A percentile compares a stretch with the other conserved stretches of the same genome.
These are phyloP conservation scores for Papilio machaon DNA, from an alignment of 1,140 invertebrate genomes.

Conservation along the genomic window DNA sequence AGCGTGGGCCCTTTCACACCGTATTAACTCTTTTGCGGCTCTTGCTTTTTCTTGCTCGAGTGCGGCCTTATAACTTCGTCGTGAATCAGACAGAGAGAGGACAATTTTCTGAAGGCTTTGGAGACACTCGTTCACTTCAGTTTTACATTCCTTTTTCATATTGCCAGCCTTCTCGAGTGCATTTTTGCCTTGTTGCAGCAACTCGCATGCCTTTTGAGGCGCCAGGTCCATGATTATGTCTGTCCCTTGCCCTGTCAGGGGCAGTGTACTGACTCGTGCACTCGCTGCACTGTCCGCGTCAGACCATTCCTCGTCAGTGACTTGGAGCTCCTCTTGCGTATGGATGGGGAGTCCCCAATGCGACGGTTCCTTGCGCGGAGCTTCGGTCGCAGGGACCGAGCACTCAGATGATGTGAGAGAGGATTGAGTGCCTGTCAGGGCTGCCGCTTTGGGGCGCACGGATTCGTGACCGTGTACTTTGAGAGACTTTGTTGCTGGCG, in stretches of 20 bases:
- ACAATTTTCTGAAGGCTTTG: slow-evolving; percentile 27
- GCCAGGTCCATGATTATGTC: slow-evolving; percentile 23
- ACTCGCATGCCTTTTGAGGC: neutral
- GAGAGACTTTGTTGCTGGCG: neutral
- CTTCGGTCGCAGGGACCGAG: neutral
- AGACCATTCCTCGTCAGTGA: neutral
- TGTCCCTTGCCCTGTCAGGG: neutral
- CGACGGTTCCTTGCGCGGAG: neutral
- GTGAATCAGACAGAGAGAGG: slow-evolving; percentile 34
- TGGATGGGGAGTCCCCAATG: neutral
- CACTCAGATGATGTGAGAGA: neutral
- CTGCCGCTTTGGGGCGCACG: neutral
- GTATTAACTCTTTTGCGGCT: slow-evolving; percentile 10
- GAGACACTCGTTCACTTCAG: slow-evolving; percentile 8
- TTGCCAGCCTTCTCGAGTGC: slow-evolving; percentile 32
- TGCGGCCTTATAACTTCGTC: slow-evolving; percentile 17
- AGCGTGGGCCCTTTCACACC: slow-evolving; percentile 34
- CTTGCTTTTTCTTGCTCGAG: slow-evolving; percentile 36
- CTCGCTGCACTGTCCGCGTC: neutral
- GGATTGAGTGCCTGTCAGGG: neutral
- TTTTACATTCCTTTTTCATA: slow-evolving; percentile 29
- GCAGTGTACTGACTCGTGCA: neutral
- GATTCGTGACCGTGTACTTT: neutral
- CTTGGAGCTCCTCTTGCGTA: neutral
- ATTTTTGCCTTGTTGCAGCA: slow-evolving; percentile 24